Conservation (phyloP, 2,888 invertebrate genomes). For the Brachypterus glaber region DNA sequence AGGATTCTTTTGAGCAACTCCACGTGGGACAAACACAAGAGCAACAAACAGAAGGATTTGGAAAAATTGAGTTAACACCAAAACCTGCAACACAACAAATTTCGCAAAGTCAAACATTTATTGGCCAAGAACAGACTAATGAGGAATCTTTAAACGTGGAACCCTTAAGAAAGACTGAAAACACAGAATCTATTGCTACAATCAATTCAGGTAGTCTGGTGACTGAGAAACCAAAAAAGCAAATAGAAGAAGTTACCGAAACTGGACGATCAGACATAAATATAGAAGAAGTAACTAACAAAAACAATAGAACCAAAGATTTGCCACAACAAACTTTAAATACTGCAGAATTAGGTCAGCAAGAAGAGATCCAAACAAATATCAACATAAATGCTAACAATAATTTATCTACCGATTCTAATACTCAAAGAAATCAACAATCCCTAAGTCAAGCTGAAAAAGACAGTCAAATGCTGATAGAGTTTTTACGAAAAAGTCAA, state of each 20-base stretch:
- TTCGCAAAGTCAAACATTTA: not conserved
- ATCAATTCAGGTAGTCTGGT: too few relatives aligned
- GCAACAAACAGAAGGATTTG: constrained; percentile 2
- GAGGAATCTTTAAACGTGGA: too few relatives aligned
- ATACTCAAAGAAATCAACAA: constrained; percentile 10
- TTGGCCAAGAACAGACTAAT: too few relatives aligned
- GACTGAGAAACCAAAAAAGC: constrained; percentile 9
- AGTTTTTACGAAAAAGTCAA: not conserved
- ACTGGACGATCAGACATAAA: constrained; percentile 12
- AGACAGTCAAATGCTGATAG: not conserved
- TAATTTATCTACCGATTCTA: too few relatives aligned
- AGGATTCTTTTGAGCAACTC: constrained; percentile 3
- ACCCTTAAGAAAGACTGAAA: too few relatives aligned
- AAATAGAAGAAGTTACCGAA: constrained; percentile 13
- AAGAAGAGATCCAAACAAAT: too few relatives aligned
- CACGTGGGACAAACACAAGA: not conserved
- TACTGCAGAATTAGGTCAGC: constrained; percentile 4
- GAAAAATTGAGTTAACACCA: not conserved
- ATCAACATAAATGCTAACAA: too few relatives aligned
- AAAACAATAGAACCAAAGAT: not conserved
- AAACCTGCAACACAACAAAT: not conserved
- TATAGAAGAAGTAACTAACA: constrained; percentile 10
- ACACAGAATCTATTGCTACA: too few relatives aligned
- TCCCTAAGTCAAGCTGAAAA: not conserved
- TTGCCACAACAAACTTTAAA: constrained; percentile 1